These are phyloP conservation scores for Artemia franciscana DNA, from an alignment of 1,140 invertebrate species.

Conservation along the genomic window DNA sequence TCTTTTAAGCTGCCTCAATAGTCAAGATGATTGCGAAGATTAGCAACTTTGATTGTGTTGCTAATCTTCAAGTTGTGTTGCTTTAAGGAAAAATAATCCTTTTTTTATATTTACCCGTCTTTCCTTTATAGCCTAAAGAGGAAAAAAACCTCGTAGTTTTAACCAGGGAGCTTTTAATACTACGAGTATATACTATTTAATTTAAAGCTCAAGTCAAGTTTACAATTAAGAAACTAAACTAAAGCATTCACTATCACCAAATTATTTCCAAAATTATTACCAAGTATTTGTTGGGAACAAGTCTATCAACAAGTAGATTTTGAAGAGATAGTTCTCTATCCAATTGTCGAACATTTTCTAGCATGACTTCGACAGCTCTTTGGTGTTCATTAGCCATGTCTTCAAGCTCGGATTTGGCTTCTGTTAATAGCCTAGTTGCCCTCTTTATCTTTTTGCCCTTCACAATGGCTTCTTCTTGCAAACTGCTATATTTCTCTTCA, in stretches of 20 bases:
- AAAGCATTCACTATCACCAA: neutral
- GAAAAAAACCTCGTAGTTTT: no score
- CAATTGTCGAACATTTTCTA: slow-evolving; percentile 73
- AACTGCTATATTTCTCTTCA: slow-evolving; percentile 78
- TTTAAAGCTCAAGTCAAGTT: neutral
- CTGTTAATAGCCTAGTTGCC: slow-evolving; percentile 51
- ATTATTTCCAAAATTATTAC: slow-evolving; percentile 14
- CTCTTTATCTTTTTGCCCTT: slow-evolving; percentile 83
- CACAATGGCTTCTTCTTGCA: slow-evolving; percentile 78
- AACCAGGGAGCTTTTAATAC: neutral
- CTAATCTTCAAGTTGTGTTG: no score
- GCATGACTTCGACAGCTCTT: slow-evolving; percentile 78
- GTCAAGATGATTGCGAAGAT: no score
- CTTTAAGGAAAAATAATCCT: no score
- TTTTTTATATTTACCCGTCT: no score
- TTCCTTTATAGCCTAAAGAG: no score
- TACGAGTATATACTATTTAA: neutral
- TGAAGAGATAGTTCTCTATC: slow-evolving; percentile 74
- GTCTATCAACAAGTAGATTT: slow-evolving; percentile 53
- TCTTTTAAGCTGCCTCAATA: no score
- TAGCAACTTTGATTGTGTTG: no score
- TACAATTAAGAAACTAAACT: neutral
- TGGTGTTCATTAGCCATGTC: slow-evolving; percentile 85
- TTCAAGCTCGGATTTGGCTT: slow-evolving; percentile 58
- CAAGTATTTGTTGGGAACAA: slow-evolving; percentile 77